Base-by-base conservation (phyloP, 2,113 vertebrate genomes). In the Puffinus mauretanicus region DNA sequence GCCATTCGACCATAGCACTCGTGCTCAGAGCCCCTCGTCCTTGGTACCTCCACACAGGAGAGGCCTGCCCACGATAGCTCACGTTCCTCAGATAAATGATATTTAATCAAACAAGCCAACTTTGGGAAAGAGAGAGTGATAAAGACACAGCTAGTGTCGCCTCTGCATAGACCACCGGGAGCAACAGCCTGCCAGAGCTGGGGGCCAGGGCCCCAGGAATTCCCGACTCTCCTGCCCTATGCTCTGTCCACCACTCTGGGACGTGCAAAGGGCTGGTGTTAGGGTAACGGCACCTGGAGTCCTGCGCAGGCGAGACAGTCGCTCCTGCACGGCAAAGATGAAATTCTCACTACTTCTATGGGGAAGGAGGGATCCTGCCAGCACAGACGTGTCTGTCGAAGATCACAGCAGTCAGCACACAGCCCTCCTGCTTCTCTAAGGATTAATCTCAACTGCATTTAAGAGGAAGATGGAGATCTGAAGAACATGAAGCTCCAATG, bases 1-100 rank as follows among this genome's bases (percentile, higher is more conserved):
- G 66, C 60, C 71, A 17, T 27, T 9, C 0, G 0, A 25, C 11
- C 64, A 1, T 0, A 17, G 58, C 60, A 3, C 40, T 62, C 1
- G 0, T 9, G 38, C 76, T 82, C 76, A 7, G 58, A 84, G 36
- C 79, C 52, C 62, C 42, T 47, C 7, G 1, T 6, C 51, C 52
- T 4, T 6, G 25, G 49, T 6, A 22, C 47, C 46, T 8, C 22
- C 54, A 16, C 58, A 8, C 11, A 4, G 66, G 11, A 44, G 25
- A 30, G 49, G 18, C 85, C 67, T 38, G 57, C 77, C 60, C 55
- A 3, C 85, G 65, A 34, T 1, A 61, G 62, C 54, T 69, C 71
- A 5, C 11, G 0, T 2, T 17, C 62, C 77, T 49, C 19, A 15
- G 26, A 4, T 15, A 20, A 81, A 5, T 0, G 2, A 7, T 10